Evolutionary conservation across 2,888 invertebrate species (phyloP).

Genomic region (Rhyacophila evoluta): DNA sequence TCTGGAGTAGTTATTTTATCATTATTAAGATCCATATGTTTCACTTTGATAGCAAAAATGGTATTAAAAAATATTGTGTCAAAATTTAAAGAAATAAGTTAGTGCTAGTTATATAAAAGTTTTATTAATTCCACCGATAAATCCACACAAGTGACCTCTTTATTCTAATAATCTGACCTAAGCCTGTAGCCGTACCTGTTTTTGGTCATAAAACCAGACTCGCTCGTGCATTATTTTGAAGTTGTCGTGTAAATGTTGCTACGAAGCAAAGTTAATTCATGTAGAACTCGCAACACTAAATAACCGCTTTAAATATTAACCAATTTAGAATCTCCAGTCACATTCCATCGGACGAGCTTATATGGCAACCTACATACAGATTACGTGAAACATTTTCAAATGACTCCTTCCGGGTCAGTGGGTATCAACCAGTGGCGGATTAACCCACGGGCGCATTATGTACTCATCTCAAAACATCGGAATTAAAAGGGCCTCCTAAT

Average conservation of each 20-base stretch:
- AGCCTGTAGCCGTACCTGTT: background rate
- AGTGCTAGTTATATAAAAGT: background rate
- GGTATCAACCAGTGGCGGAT: background rate
- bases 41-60: no score
- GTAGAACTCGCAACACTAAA: background rate
- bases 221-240: background rate
- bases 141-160: background rate
- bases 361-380: slow-evolving; percentile 17
- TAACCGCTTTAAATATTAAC: slow-evolving; percentile 20
- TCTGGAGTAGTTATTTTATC: no score
- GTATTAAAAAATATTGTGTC: no score
- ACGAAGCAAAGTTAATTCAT: background rate
- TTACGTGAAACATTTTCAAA: slow-evolving; percentile 23
- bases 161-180: background rate
- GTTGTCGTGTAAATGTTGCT: background rate
- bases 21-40: no score
- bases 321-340: slow-evolving; percentile 2
- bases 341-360: background rate
- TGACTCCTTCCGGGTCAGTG: slow-evolving; percentile 12
- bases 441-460: no score
- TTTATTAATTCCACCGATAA: background rate
- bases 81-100: no score
- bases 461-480: no score
- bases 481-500: no score
- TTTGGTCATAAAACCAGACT: background rate